Conservation (phyloP, 2,113 vertebrate species). For the Pseudonaja textilis region DNA sequence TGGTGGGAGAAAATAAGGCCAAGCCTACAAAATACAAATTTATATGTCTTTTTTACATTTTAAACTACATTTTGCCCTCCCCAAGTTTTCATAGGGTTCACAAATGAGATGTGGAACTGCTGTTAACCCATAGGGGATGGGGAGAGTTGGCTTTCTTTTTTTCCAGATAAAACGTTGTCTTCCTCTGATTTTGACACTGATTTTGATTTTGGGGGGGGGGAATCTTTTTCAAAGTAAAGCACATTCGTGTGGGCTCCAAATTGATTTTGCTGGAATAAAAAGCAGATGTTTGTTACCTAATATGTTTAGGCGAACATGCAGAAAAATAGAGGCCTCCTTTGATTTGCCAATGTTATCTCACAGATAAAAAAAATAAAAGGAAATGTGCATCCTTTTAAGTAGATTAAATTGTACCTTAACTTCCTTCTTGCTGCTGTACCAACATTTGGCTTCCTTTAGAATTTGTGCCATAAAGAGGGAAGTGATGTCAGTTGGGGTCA, state of each 20-base stretch:
- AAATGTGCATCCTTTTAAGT: not conserved
- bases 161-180: not conserved
- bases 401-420: not conserved
- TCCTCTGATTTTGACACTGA: not conserved
- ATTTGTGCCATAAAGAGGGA: not conserved
- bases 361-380: not conserved
- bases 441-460: not conserved
- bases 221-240: not conserved
- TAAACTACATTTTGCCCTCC: not conserved
- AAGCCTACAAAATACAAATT: not conserved
- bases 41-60: not conserved
- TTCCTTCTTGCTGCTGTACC: not conserved
- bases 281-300: not conserved
- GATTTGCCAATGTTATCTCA: not conserved
- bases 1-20: not conserved
- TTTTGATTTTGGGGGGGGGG: not conserved
- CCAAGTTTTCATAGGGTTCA: not conserved
- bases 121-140: not conserved
- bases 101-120: not conserved
- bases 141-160: not conserved
- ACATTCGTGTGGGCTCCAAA: not conserved
- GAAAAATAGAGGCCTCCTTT: not conserved
- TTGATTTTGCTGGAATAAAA: not conserved
- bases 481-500: slow-evolving; percentile 22
- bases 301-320: not conserved